Base-by-base conservation (phyloP, 1,140 invertebrate genomes). In the Spodoptera frugiperda region DNA sequence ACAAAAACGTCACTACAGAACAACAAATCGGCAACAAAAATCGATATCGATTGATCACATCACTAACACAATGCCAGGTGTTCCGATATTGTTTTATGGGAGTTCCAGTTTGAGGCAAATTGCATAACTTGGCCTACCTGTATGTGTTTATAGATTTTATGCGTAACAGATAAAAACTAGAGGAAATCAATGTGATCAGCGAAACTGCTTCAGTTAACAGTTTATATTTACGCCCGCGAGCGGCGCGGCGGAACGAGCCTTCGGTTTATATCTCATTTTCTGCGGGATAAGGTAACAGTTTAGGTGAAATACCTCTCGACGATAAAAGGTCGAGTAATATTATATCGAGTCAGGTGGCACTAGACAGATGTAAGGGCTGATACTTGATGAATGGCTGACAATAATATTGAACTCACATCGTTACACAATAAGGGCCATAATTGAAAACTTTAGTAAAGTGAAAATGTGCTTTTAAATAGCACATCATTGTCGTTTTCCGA, bases 51-150 rank as follows among this genome's bases (percentile, higher is more conserved):
- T 65, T 44, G n/a, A 44, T 44, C 57, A 17, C 72, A 63, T 44
- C 72, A 74, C 72, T 74, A 74, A n/a, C 46, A 17, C 49, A 49
- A 74, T 39, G 46, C 55, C 72, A 74, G 72, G 72, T 74, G 72
- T 74, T 74, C 72, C 46, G 72, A 74, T 63, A 74, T 74, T 74
- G 72, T 74, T 74, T 74, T 74, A 74, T 74, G 48, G 54, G 4
- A 72, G 53, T 72, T 72, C 48, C 19, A 63, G 57, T 74, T 63
- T 63, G 72, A 74, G 30, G 72, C 39, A 63, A 74, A 74, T 63
- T 61, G 72, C 57, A 63, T n/a, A 74, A 74, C 21, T 74, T 74
- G 57, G 19, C 46, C 12, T 39, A 19, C 44, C 54, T 10, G 33
- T 44, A 48, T 61, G 44, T 48, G 55, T 59, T 73, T 73, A 73